These are phyloP conservation scores for Procambarus clarkii DNA, from an alignment of 1,140 invertebrate species.

Conservation along the genomic window DNA sequence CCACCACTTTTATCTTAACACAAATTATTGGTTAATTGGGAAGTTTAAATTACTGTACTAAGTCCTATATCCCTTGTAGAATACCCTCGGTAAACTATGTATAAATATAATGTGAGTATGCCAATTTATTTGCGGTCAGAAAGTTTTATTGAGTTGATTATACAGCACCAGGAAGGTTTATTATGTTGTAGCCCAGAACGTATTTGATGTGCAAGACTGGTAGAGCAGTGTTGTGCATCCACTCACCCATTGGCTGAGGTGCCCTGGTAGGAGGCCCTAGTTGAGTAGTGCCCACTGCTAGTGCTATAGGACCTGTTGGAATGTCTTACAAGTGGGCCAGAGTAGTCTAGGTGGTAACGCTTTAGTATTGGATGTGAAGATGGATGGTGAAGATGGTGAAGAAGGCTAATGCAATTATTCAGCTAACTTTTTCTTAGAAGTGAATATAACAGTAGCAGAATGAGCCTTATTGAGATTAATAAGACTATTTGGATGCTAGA, in stretches of 20 bases:
- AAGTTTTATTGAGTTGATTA: not conserved
- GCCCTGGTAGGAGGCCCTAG: not conserved
- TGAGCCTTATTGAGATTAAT: not conserved
- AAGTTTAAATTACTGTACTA: not conserved
- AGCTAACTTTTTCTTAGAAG: not conserved
- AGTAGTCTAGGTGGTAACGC: not conserved
- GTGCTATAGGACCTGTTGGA: not conserved
- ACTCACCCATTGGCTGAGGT: not conserved
- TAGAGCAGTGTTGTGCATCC: not conserved
- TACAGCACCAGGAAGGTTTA: not conserved
- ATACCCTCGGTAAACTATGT: not conserved
- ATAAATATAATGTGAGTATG: not conserved
- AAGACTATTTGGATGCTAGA: not conserved
- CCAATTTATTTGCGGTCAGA: not conserved
- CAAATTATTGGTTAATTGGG: not conserved
- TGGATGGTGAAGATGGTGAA: too few species aligned
- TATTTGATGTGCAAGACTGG: not conserved
- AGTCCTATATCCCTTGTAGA: not conserved
- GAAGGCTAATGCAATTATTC: constrained; percentile 5
- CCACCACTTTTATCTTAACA: not conserved
- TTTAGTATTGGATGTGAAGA: not conserved
- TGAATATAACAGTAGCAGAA: not conserved
- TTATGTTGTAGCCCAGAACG: not conserved
- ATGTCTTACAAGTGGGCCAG: not conserved
- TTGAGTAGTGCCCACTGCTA: not conserved